A percentile compares a stretch with the other conserved stretches of the same genome.
phyloP scores from a whole-genome alignment of 2,888 invertebrate species.

The Heliconius hortense region DNA sequence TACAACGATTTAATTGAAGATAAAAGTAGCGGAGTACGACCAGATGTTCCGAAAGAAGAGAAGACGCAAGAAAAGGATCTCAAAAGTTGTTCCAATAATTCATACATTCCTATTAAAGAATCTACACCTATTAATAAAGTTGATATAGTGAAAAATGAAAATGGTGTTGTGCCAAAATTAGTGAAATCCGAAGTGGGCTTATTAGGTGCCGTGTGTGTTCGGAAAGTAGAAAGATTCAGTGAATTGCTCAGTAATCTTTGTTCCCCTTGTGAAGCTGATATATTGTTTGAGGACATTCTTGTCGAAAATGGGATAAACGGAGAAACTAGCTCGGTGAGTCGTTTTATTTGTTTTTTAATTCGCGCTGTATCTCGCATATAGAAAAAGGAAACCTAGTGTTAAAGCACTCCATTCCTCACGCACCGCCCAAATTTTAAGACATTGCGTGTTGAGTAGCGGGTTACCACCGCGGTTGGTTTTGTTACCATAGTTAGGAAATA shows the following conservation, averaged over 20 bases:
- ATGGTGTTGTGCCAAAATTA: conserved; percentile 72
- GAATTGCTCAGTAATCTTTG: conserved; percentile 78
- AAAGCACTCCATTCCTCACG: too few species aligned
- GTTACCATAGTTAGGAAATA: too few species aligned
- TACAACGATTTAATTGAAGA: conserved; percentile 66
- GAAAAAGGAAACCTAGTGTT: neutral
- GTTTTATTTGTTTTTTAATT: neutral
- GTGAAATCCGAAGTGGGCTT: conserved; percentile 63
- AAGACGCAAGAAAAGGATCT: conserved; percentile 51
- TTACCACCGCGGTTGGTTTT: too few species aligned
- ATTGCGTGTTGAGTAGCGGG: too few species aligned
- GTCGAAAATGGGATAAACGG: conserved; percentile 71
- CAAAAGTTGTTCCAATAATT: conserved; percentile 63
- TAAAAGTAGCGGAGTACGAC: conserved; percentile 48
- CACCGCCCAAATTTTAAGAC: too few species aligned
- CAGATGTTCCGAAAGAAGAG: conserved; percentile 48
- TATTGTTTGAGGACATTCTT: conserved; percentile 74
- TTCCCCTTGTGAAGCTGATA: conserved; percentile 75
- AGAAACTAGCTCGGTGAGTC: conserved; percentile 61
- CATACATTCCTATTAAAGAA: conserved; percentile 61
- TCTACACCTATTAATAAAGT: conserved; percentile 54
- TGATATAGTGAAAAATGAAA: conserved; percentile 58
- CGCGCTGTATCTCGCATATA: neutral
- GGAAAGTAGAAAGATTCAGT: conserved; percentile 79
- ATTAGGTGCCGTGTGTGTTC: conserved; percentile 76